Percentiles rank a stretch among this genome's conserved stretches.
These are phyloP conservation scores for Pogonus chalceus DNA, from an alignment of 1,140 invertebrate species.

Conservation along the genomic window DNA sequence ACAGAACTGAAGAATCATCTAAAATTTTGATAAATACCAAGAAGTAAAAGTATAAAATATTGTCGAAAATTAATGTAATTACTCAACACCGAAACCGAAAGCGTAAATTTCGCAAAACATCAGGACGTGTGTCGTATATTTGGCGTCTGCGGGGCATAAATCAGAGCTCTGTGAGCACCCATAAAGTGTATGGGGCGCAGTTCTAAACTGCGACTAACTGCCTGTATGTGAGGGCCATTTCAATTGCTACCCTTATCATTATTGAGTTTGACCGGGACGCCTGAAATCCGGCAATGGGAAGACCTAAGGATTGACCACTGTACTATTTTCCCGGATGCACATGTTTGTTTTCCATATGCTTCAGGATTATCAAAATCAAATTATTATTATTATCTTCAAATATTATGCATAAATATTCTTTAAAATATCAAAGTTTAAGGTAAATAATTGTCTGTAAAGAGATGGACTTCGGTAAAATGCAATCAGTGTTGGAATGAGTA, in stretches of 20 bases:
- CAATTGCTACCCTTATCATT: constrained; percentile 7
- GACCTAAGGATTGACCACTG: neutral
- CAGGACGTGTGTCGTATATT: neutral
- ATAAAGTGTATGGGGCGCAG: constrained; percentile 1
- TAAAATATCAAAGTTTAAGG: too few species aligned
- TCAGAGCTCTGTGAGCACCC: neutral
- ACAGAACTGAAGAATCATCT: too few species aligned
- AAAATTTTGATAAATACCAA: too few species aligned
- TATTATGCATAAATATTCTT: too few species aligned
- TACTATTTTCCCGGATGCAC: neutral
- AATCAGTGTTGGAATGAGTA: too few species aligned
- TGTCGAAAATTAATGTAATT: neutral
- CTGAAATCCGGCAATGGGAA: neutral
- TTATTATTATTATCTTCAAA: too few species aligned
- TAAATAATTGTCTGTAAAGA: too few species aligned
- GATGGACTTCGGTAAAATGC: too few species aligned
- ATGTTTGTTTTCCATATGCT: too few species aligned
- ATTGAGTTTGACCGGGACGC: neutral
- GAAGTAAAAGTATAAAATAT: too few species aligned
- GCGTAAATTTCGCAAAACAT: neutral
- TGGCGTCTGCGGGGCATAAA: neutral
- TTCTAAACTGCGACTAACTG: constrained; percentile 4
- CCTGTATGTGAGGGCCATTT: constrained; percentile 6
- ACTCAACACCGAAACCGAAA: neutral
- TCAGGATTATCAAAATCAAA: too few species aligned